Percentiles rank a stretch among this genome's conserved stretches.
phyloP scores from a whole-genome alignment of 1,140 invertebrate species.

The Scaptodrosophila lebanonensis region DNA sequence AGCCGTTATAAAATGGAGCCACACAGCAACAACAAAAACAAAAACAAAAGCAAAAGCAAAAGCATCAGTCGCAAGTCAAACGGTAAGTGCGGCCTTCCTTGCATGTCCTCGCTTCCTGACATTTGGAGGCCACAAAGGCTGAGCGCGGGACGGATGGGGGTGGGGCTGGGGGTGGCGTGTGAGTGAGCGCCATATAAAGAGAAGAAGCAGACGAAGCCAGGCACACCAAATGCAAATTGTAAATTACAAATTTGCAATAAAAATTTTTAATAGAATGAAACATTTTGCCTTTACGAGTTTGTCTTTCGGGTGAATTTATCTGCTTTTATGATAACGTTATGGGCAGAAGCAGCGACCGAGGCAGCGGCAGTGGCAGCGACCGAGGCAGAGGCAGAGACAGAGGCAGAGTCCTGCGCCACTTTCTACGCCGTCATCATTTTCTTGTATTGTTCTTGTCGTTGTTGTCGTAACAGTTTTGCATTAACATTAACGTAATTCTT shows the following conservation, averaged over 20 bases:
- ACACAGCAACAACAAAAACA: slow-evolving; percentile 39
- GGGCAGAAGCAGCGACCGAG: neutral
- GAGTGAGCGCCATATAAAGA: slow-evolving; percentile 43
- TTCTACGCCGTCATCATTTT: slow-evolving; percentile 63
- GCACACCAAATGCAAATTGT: slow-evolving; percentile 76
- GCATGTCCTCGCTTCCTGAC: no score
- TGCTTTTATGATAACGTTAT: slow-evolving; percentile 74
- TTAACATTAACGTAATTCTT: slow-evolving; percentile 76
- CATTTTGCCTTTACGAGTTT: slow-evolving; percentile 76
- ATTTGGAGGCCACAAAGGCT: no score
- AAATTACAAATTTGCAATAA: slow-evolving; percentile 77
- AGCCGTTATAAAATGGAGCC: slow-evolving; percentile 67
- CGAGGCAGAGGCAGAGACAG: neutral
- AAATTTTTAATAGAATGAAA: slow-evolving; percentile 77
- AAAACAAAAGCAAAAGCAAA: neutral
- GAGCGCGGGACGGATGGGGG: neutral
- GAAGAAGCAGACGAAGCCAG: slow-evolving; percentile 24
- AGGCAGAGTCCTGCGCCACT: slow-evolving; percentile 6
- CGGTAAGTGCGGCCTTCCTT: slow-evolving; percentile 8
- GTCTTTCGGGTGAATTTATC: slow-evolving; percentile 72
- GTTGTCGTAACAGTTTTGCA: slow-evolving; percentile 73
- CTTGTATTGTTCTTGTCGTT: slow-evolving; percentile 71
- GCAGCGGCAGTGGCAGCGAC: neutral
- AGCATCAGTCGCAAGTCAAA: slow-evolving; percentile 64
- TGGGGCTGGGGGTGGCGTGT: neutral